Evolutionary conservation across 2,888 invertebrate species (phyloP), one percentile per base, ranked within the genome.

Genomic region (Eupeodes luniger): DNA sequence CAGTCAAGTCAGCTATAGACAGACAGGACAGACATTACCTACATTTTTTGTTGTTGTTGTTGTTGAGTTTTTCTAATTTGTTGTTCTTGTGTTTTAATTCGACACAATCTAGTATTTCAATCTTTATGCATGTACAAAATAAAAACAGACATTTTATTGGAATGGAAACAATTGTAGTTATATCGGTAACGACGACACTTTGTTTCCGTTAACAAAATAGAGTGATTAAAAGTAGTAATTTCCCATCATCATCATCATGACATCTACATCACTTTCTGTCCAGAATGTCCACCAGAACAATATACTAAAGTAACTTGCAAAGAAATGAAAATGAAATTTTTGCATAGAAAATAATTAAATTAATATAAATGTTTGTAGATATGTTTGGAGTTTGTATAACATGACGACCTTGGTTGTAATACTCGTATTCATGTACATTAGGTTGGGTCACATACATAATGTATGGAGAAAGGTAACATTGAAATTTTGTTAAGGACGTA

Each of bases 31-130:
- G 70, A 19, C 11, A 19, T 19, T 34, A 64, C 64, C 72, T 53
- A 16, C 27, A 27, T 49, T 72, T 72, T 36, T 4, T 57, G 19
- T 44, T 57, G 12, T 51, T n/a, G n/a, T n/a, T 27, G 10, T 47
- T 70, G 14, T 44, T 57, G 66, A 27, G 11, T 55, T 19, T 27
- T 57, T 16, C 12, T 64, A 19, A 57, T 59, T 36, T 59, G 59
- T 34, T 59, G 34, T 59, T 59, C 59, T 36, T 66, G 66, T 47
- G 55, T 19, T 10, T 51, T 49, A 16, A 66, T 5, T 16, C 16
- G 59, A 72, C 57, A 59, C 47, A 72, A 59, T 59, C 72, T 59
- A 59, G 72, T 11, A 59, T 36, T 70, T 57, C n/a, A 59, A 72
- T 72, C 57, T 59, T 59, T 47, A 49, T 59, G 59, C 34, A 47